Evolutionary conservation across 2,797 vertebrate genomes (phyloP), one percentile per base, ranked within the genome.

Genomic region (Melopsittacus undulatus): DNA sequence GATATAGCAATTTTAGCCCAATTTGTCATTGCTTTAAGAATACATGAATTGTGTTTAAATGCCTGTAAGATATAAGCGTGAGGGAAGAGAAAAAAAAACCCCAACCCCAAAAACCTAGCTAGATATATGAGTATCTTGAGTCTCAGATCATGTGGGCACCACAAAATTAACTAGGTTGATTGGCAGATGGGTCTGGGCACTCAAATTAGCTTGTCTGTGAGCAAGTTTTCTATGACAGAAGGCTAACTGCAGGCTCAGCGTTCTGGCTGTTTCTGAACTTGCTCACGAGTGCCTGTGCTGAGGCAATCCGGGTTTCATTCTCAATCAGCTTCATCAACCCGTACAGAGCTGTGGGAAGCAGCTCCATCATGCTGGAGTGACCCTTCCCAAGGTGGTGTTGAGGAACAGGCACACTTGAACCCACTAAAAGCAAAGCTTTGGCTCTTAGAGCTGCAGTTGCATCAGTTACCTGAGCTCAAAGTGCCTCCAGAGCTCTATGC

Each of bases 171-270:
- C 78, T 48, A 45, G 81, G 81, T 48, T 97, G 94, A 97, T 83
- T 95, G 94, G 94, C 96, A 95, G 90, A 68, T 84, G 42, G 68
- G 94, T n/a, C 95, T 96, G 96, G 93, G 81, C 87, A 93, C 95
- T 94, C 64, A 49, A 92, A 95, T 95, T 97, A 96, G 94, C 94
- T 68, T 72, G 75, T 87, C 92, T 84, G 42, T 42, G 56, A 89
- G 62, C 78, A 94, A 80, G 90, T 87, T 92, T 89, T 90, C 70
- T 87, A 46, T 57, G 75, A 66, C 81, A 94, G 83, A 69, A 62
- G 21, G 23, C 64, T 73, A 87, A 64, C 26, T 0, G 10, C 83
- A 81, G 74, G 0, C 77, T 87, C 62, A 49, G 83, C 24, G 52
- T 87, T 87, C 83, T 70, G 72, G 42, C 83, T 7, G 12, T 74